A percentile compares a stretch with the other conserved stretches of the same genome.
Evolutionary conservation across 64 coral and sea anemone species (phyloP).

Genomic region (Orbicella faveolata): DNA sequence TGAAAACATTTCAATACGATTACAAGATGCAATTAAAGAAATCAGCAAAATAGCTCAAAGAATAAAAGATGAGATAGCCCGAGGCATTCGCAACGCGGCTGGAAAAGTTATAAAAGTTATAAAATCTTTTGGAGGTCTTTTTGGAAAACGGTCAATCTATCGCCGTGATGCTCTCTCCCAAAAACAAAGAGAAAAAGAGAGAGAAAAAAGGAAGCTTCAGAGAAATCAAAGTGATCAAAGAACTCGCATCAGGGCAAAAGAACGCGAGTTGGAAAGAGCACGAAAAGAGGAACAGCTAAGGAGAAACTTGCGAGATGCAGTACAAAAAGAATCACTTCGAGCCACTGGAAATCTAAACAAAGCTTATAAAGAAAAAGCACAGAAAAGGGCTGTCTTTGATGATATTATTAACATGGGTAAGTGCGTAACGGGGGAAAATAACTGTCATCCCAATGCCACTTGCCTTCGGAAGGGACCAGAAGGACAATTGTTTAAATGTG

Average conservation of each 20-base stretch:
- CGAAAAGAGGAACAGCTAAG: constrained; percentile 43
- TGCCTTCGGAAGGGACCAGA: constrained; percentile 50
- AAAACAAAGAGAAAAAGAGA: background rate
- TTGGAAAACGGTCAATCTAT: constrained; percentile 56
- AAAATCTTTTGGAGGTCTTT: constrained; percentile 11
- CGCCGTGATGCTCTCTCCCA: constrained; percentile 18
- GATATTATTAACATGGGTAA: constrained; percentile 51
- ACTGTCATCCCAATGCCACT: constrained; percentile 68
- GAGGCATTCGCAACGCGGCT: constrained; percentile 56
- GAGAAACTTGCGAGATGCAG: constrained; percentile 6
- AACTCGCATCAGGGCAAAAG: constrained; percentile 41
- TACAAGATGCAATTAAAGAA: constrained; percentile 23
- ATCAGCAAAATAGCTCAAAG: constrained; percentile 22
- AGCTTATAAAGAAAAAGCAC: constrained; percentile 32
- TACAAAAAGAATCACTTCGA: background rate
- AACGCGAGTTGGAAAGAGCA: constrained; percentile 32
- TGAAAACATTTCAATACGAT: constrained; percentile 22
- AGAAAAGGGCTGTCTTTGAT: constrained; percentile 14
- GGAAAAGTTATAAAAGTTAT: constrained; percentile 40
- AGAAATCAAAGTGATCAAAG: constrained; percentile 37
- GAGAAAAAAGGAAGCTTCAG: constrained; percentile 32
- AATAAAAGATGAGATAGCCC: constrained; percentile 54
- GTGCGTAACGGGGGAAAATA: constrained; percentile 62
- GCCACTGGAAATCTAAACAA: constrained; percentile 5
- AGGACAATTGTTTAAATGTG: constrained; percentile 61